These are phyloP conservation scores for Heteromyza rotundicornis DNA, from an alignment of 2,888 invertebrate genomes.

Conservation along the genomic window DNA sequence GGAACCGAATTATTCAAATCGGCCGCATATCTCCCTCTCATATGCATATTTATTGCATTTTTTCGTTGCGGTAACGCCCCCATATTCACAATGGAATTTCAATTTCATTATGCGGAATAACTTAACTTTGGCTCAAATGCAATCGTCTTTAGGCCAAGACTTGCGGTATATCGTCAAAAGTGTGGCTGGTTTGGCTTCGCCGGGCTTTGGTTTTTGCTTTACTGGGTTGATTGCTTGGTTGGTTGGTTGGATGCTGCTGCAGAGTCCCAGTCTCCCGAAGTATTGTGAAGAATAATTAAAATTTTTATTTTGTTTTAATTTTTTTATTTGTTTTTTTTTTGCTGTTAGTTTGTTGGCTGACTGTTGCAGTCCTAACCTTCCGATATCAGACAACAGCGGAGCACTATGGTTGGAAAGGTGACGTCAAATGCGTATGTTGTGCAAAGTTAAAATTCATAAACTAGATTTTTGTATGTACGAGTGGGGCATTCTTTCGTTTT, in stretches of 20 bases:
- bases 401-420: too few relatives aligned
- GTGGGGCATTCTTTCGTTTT: too few relatives aligned
- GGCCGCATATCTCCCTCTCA: constrained; percentile 46
- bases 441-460: too few relatives aligned
- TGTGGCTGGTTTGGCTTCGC: constrained; percentile 34
- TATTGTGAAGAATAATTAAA: constrained; percentile 51
- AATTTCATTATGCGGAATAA: constrained; percentile 49
- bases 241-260: neutral
- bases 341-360: constrained; percentile 11
- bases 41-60: constrained; percentile 62
- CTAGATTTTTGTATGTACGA: too few relatives aligned
- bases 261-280: constrained; percentile 19
- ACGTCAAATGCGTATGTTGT: too few relatives aligned
- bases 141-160: too few relatives aligned
- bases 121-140: constrained; percentile 33
- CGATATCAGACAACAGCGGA: too few relatives aligned
- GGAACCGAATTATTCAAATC: constrained; percentile 60
- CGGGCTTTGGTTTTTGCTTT: constrained; percentile 21
- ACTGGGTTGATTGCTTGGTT: neutral
- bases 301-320: constrained; percentile 42
- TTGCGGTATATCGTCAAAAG: too few relatives aligned
- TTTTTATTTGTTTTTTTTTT: constrained; percentile 21
- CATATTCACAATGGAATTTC: constrained; percentile 57
- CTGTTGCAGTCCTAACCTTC: constrained; percentile 23
- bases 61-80: constrained; percentile 58